phyloP scores from a whole-genome alignment of 2,888 invertebrate genomes.

The Strigamia transsilvanica region DNA sequence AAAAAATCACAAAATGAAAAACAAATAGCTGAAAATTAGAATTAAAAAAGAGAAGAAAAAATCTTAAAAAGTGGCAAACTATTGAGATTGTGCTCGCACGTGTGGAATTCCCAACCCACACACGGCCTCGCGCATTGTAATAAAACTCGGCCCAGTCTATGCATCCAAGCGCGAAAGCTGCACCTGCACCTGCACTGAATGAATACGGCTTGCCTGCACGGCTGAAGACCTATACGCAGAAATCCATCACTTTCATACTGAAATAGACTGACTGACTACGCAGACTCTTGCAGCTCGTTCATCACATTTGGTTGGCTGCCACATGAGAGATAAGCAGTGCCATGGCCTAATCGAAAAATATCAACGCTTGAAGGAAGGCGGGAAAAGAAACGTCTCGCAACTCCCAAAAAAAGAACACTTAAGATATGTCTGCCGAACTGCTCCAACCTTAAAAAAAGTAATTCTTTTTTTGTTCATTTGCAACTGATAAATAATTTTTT shows the following conservation, averaged over 20 bases:
- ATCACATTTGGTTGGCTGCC: slow-evolving; percentile 14
- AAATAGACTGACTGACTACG: background rate
- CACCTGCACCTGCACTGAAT: background rate
- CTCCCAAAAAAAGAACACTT: background rate
- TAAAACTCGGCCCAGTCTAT: background rate
- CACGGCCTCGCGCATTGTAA: background rate
- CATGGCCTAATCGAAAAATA: slow-evolving; percentile 8
- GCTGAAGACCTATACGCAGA: background rate
- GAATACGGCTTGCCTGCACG: slow-evolving; percentile 10
- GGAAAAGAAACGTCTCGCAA: background rate
- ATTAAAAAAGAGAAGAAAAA: no score
- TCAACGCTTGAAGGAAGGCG: background rate
- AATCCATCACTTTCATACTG: slow-evolving; percentile 2
- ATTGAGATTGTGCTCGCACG: background rate
- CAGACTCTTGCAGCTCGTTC: background rate
- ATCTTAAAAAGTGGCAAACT: no score
- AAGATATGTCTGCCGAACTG: background rate
- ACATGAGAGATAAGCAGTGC: background rate
- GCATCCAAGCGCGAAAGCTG: slow-evolving; percentile 1
- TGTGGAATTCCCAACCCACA: background rate
- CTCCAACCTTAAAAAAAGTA: no score
- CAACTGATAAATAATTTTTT: no score
- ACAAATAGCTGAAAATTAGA: no score
- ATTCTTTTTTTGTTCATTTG: no score
- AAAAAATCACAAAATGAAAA: no score